Percentiles rank a stretch among this genome's conserved stretches.
Conservation (phyloP, 2,888 invertebrate genomes). For the Gymnosoma rotundatum region DNA sequence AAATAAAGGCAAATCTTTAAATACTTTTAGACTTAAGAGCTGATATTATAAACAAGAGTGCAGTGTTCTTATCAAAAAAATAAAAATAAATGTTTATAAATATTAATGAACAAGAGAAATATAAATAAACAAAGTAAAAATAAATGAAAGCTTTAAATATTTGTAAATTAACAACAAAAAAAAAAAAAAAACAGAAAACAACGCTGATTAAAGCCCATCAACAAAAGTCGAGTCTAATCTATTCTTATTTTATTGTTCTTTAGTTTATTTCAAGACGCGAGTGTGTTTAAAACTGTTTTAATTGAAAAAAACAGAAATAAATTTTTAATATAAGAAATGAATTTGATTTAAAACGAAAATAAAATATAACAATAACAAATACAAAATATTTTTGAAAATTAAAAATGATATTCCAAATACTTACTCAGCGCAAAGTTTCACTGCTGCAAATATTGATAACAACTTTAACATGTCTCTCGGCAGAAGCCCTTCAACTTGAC, state of each 20-base stretch:
- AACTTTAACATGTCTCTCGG: conserved; percentile 9
- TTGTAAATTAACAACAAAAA: background rate
- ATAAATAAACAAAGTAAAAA: background rate
- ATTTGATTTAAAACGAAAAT: background rate
- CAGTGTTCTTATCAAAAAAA: background rate
- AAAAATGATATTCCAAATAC: conserved; percentile 26
- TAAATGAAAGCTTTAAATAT: conserved; percentile 27
- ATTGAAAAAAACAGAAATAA: background rate
- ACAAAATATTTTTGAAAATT: background rate
- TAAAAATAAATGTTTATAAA: conserved; percentile 10
- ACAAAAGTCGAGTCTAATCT: conserved; percentile 12
- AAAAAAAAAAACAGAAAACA: too few relatives aligned
- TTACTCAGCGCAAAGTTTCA: conserved; percentile 32
- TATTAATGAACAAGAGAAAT: background rate
- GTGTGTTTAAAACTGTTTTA: conserved; percentile 10
- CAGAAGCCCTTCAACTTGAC: conserved; percentile 70
- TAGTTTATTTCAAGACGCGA: conserved; percentile 39
- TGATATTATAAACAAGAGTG: background rate
- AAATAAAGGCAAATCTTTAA: too few relatives aligned
- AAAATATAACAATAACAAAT: conserved; percentile 16
- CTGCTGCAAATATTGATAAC: conserved; percentile 46
- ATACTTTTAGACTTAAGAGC: too few relatives aligned
- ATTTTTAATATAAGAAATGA: background rate
- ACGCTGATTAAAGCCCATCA: conserved; percentile 48
- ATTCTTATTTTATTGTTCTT: background rate